Evolutionary conservation across 2,113 vertebrate genomes (phyloP).

Genomic region (Gasterosteus aculeatus): DNA sequence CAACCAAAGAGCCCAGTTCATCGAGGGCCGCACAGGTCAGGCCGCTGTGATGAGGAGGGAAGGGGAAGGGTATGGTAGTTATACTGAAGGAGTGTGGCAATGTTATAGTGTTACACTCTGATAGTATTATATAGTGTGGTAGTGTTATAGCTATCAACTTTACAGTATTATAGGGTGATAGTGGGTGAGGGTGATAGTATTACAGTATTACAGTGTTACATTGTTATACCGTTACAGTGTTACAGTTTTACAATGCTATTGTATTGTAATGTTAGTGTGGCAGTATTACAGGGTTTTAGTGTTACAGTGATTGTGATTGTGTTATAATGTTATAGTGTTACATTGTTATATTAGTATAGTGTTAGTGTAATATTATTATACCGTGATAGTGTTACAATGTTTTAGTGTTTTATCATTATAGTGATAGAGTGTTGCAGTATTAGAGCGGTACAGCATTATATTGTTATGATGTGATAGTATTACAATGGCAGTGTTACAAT

Average conservation of each 20-base stretch:
- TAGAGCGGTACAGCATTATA: too few species aligned
- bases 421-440: too few species aligned
- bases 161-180: neutral
- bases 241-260: neutral
- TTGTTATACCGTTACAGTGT: too few species aligned
- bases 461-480: too few species aligned
- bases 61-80: neutral
- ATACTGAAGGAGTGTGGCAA: neutral
- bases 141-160: neutral
- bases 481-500: too few species aligned
- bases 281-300: neutral
- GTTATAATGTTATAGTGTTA: neutral
- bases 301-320: neutral
- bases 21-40: conserved; percentile 93
- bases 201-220: neutral
- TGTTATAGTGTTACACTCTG: neutral
- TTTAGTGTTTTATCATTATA: neutral
- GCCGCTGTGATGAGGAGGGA: neutral
- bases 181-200: too few species aligned
- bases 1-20: conserved; percentile 88
- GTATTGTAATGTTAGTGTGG: neutral
- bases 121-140: neutral
- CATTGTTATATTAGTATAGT: too few species aligned
- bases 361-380: too few species aligned
- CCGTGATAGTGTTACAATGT: neutral